A percentile compares a stretch with the other conserved stretches of the same genome.
Evolutionary conservation across 2,888 invertebrate species (phyloP).

Genomic region (Hydrotaea diabolus): DNA sequence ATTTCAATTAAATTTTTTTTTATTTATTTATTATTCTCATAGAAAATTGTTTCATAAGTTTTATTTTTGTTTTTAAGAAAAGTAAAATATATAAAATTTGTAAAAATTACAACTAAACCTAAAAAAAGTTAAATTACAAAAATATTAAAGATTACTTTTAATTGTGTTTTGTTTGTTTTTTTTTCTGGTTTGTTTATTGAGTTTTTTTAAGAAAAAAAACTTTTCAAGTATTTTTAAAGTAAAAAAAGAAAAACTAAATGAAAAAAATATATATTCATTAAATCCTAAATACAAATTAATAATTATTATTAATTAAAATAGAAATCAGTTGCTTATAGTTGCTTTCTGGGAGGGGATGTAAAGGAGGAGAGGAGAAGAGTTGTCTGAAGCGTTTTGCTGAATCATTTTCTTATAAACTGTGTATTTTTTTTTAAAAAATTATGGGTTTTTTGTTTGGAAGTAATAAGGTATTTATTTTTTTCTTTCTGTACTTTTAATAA

Average conservation of each 20-base stretch:
- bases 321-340: conserved; percentile 41
- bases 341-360: conserved; percentile 32
- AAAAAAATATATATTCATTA: conserved; percentile 14
- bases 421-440: not conserved
- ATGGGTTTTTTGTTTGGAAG: conserved; percentile 9
- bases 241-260: conserved; percentile 19
- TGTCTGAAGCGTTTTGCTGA: not conserved
- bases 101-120: conserved; percentile 24
- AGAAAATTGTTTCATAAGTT: conserved; percentile 25
- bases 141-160: conserved; percentile 20
- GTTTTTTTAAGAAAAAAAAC: conserved; percentile 9
- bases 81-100: conserved; percentile 18
- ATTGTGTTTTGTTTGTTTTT: not conserved
- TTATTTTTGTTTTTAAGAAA: conserved; percentile 27
- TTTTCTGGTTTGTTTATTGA: not conserved
- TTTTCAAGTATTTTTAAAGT: conserved; percentile 20
- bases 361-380: not conserved
- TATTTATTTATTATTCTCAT: conserved; percentile 18
- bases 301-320: conserved; percentile 38
- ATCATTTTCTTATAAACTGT: conserved; percentile 31
- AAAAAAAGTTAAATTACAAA: conserved; percentile 31
- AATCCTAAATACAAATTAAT: conserved; percentile 33
- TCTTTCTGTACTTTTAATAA: conserved; percentile 3
- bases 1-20: conserved; percentile 26
- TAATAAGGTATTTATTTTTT: conserved; percentile 6